Percentiles rank a stretch among this genome's conserved stretches.
phyloP scores from a whole-genome alignment of 2,113 vertebrate genomes.

The Saccopteryx leptura region DNA sequence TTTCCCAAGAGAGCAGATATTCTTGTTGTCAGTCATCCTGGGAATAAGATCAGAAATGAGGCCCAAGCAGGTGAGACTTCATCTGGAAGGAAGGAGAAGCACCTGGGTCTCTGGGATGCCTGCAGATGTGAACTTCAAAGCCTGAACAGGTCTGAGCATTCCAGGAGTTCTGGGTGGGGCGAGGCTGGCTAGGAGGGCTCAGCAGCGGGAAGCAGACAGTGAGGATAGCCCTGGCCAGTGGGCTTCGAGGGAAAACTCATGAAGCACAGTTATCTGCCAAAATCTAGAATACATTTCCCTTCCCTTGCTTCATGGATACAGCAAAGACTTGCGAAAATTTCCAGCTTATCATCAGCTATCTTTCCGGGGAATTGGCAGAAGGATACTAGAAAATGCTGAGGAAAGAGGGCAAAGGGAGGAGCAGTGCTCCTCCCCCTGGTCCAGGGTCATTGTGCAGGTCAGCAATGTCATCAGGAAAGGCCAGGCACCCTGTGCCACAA shows the following conservation, averaged over 20 bases:
- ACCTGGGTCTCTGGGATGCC: background rate
- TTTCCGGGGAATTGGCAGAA: background rate
- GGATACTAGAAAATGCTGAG: background rate
- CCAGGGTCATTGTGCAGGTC: background rate
- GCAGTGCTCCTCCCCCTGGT: background rate
- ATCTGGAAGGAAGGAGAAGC: background rate
- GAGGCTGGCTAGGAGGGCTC: background rate
- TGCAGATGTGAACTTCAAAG: background rate
- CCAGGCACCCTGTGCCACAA: background rate
- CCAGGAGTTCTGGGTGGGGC: too few relatives aligned
- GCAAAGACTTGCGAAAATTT: background rate
- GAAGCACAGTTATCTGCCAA: background rate
- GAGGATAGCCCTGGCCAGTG: background rate
- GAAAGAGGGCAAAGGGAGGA: background rate
- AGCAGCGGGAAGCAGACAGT: background rate
- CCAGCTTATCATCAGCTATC: background rate
- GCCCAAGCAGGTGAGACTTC: background rate
- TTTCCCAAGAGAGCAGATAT: background rate
- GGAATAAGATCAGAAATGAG: conserved; percentile 32
- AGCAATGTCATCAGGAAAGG: background rate
- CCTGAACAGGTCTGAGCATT: background rate
- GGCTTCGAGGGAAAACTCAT: background rate
- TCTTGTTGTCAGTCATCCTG: background rate
- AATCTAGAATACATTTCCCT: background rate
- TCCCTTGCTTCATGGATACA: background rate